phyloP scores from a whole-genome alignment of 2,113 vertebrate genomes.

The Myotis lucifugus region DNA sequence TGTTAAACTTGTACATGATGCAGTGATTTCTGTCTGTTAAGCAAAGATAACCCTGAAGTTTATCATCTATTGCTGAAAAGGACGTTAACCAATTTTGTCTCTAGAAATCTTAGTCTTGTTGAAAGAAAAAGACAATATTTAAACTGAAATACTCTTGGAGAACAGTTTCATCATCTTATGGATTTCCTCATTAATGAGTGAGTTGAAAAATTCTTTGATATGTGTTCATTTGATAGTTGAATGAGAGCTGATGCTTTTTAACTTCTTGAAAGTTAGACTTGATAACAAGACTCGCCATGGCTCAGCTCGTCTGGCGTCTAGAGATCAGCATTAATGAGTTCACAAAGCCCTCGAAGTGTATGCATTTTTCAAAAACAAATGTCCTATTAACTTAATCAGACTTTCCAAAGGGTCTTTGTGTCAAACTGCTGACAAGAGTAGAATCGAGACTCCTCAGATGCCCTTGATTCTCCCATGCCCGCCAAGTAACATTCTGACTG shows the following conservation, averaged over 20 bases:
- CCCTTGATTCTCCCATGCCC: not conserved
- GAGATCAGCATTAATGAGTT: not conserved
- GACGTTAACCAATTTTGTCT: not conserved
- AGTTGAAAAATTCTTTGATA: not conserved
- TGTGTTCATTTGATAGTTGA: not conserved
- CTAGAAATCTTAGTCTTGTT: not conserved
- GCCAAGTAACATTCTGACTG: not conserved
- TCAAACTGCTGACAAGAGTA: not conserved
- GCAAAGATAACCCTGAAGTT: constrained; percentile 25
- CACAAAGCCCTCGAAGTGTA: not conserved
- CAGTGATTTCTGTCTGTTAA: not conserved
- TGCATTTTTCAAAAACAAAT: constrained; percentile 33
- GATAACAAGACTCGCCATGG: not conserved
- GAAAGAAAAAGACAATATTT: not conserved
- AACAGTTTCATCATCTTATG: not conserved
- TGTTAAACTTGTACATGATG: not conserved
- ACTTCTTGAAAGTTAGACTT: not conserved
- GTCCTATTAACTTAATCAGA: not conserved
- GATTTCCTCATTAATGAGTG: not conserved
- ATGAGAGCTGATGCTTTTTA: not conserved
- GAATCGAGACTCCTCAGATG: not conserved
- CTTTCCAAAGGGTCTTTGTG: not conserved
- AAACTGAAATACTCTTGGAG: not conserved
- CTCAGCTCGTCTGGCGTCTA: not conserved
- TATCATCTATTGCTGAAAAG: not conserved